Conservation (phyloP, 2,888 invertebrate genomes). For the Dilophus febrilis region DNA sequence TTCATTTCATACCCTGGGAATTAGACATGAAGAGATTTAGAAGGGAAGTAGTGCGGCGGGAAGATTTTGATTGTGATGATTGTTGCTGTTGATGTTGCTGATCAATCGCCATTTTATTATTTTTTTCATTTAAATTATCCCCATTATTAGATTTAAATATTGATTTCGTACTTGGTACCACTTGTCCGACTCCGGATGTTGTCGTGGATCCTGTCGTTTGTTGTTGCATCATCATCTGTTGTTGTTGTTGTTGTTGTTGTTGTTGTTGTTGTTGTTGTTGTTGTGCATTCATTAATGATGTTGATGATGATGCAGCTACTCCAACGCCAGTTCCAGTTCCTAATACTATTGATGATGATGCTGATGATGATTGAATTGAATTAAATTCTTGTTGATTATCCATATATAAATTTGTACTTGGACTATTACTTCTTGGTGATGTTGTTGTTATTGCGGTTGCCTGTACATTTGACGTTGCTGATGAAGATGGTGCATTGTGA, state of each 20-base stretch:
- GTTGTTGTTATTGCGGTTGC: neutral
- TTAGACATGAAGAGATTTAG: slow-evolving; percentile 91
- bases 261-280: neutral
- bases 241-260: neutral
- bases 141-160: neutral
- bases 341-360: too few relatives aligned
- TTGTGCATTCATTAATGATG: neutral
- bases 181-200: too few relatives aligned
- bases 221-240: neutral
- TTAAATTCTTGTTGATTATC: too few relatives aligned
- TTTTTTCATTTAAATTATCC: neutral
- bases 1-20: slow-evolving; percentile 57
- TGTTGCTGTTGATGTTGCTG: slow-evolving; percentile 14
- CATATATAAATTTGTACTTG: too few relatives aligned
- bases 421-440: neutral
- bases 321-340: too few relatives aligned
- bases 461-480: slow-evolving; percentile 9
- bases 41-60: slow-evolving; percentile 84
- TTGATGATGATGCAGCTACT: too few relatives aligned
- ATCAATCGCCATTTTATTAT: slow-evolving; percentile 4
- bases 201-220: slow-evolving; percentile 1
- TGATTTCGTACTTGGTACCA: slow-evolving; percentile 13
- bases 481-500: slow-evolving; percentile 18
- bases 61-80: slow-evolving; percentile 41
- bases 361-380: too few relatives aligned